Conservation (phyloP, 1,140 invertebrate genomes). For the Penaeus chinensis region DNA sequence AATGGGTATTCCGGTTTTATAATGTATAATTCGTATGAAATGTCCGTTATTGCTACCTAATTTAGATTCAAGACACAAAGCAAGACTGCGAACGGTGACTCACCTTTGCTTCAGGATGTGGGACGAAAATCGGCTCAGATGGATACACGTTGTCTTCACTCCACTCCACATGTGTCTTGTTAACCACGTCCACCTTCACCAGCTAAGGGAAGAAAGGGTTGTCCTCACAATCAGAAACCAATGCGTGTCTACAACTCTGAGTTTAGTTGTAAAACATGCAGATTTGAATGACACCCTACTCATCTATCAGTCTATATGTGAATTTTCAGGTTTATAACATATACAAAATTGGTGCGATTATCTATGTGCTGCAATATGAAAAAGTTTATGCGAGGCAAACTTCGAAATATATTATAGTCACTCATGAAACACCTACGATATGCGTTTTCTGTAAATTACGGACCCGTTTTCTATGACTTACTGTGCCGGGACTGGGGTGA, state of each 20-base stretch:
- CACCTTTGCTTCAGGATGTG: constrained; percentile 77
- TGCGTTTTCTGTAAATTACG: neutral
- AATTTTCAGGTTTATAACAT: neutral
- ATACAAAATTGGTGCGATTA: neutral
- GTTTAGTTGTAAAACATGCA: too few species aligned
- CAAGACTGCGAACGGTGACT: neutral
- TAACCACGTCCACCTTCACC: constrained; percentile 65
- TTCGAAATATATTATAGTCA: neutral
- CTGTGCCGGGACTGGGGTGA: constrained; percentile 81
- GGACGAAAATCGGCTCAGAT: constrained; percentile 89
- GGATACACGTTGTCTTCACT: constrained; percentile 80
- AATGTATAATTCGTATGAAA: neutral
- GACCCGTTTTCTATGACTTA: constrained; percentile 69
- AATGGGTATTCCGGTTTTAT: too few species aligned
- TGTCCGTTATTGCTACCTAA: neutral
- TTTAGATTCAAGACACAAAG: neutral
- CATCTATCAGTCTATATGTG: too few species aligned
- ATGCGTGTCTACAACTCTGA: too few species aligned
- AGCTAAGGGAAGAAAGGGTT: constrained; percentile 35
- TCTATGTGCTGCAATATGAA: neutral
- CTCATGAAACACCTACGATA: neutral
- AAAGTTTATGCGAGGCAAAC: neutral
- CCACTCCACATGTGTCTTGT: constrained; percentile 78
- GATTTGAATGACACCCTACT: too few species aligned
- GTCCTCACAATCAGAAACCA: too few species aligned